Evolutionary conservation across 1,140 invertebrate genomes (phyloP).

Genomic region (Notospermus geniculatus): DNA sequence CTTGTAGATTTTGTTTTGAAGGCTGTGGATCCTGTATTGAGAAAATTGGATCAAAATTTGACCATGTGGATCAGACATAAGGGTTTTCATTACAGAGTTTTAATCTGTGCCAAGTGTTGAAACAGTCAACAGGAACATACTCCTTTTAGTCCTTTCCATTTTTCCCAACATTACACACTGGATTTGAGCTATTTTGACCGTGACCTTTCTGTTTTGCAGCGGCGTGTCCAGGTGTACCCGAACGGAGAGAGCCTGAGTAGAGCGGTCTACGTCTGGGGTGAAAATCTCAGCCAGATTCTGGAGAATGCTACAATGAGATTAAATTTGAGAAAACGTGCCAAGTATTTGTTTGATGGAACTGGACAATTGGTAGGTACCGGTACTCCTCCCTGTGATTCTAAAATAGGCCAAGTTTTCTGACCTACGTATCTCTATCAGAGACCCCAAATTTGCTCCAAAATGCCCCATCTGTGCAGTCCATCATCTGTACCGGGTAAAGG

Average conservation of each 20-base stretch:
- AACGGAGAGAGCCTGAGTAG: conserved; percentile 51
- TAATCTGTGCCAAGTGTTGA: no score
- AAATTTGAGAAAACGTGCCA: conserved; percentile 46
- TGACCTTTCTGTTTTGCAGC: conserved; percentile 33
- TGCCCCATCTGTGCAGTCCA: no score
- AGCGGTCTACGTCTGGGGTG: conserved; percentile 50
- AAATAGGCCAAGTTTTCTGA: no score
- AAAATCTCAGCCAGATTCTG: conserved; percentile 44
- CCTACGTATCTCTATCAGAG: no score
- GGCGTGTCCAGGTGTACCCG: conserved; percentile 47
- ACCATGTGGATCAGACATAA: no score
- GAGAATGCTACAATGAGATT: conserved; percentile 46
- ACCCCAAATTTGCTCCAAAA: no score
- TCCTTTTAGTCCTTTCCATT: no score
- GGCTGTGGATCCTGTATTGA: neutral
- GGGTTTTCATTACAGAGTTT: no score
- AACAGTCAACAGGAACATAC: no score
- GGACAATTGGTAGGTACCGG: conserved; percentile 48
- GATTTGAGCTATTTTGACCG: neutral
- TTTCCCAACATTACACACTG: neutral
- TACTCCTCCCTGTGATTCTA: no score
- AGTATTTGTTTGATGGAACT: conserved; percentile 43
- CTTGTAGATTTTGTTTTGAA: no score
- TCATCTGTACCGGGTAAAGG: no score
- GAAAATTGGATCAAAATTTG: neutral